Conservation (phyloP, 1,140 invertebrate genomes). For the Solen grandis region DNA sequence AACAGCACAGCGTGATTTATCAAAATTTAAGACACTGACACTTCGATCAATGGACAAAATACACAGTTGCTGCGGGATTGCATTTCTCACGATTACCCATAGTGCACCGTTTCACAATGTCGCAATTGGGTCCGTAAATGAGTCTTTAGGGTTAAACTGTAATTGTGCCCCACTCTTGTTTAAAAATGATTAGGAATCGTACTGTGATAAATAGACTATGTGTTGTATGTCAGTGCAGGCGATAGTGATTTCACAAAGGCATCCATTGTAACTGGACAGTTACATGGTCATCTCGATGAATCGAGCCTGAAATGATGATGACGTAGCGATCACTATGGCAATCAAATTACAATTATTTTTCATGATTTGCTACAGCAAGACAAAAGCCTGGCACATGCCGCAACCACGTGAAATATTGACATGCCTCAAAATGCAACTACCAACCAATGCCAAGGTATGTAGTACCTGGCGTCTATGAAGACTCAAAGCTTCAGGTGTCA, state of each 20-base stretch:
- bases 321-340: neutral
- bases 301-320: neutral
- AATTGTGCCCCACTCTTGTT: slow-evolving; percentile 22
- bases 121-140: slow-evolving; percentile 40
- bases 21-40: slow-evolving; percentile 27
- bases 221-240: neutral
- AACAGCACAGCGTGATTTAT: neutral
- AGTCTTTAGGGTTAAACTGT: neutral
- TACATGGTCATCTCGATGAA: neutral
- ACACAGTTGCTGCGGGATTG: slow-evolving; percentile 28
- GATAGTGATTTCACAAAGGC: neutral
- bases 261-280: neutral
- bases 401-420: neutral
- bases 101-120: slow-evolving; percentile 52
- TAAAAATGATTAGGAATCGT: slow-evolving; percentile 38
- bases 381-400: neutral
- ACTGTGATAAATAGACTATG: slow-evolving; percentile 50
- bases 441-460: neutral
- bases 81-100: slow-evolving; percentile 53
- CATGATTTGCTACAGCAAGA: neutral
- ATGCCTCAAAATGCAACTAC: neutral
- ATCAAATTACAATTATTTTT: neutral
- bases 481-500: too few relatives aligned
- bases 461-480: too few relatives aligned
- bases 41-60: slow-evolving; percentile 10